phyloP scores from a whole-genome alignment of 2,797 vertebrate species.

The Lepilemur ruficaudatus region DNA sequence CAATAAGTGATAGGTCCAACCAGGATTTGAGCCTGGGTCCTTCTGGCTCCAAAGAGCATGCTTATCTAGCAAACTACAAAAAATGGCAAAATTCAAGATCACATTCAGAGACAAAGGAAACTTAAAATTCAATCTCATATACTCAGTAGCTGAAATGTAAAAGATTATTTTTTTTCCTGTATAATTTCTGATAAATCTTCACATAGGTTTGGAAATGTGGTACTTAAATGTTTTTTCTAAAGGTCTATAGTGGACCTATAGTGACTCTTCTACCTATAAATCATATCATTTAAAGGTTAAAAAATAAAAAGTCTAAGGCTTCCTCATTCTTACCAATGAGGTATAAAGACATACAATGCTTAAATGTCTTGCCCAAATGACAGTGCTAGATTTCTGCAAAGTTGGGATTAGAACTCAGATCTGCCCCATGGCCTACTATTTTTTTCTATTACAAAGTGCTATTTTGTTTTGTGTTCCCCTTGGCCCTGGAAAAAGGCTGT shows the following conservation, averaged over 20 bases:
- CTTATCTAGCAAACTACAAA: background rate
- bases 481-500: background rate
- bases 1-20: background rate
- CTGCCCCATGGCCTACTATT: background rate
- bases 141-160: background rate
- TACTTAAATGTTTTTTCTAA: background rate
- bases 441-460: background rate
- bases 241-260: background rate
- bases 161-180: background rate
- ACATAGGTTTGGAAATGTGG: background rate
- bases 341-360: background rate
- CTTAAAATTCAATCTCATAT: background rate
- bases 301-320: background rate
- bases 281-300: background rate
- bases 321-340: background rate
- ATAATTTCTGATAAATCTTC: background rate
- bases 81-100: conserved; percentile 7
- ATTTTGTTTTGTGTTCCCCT: background rate
- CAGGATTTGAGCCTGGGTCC: background rate
- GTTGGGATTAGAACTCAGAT: background rate
- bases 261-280: background rate
- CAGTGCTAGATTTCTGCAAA: background rate
- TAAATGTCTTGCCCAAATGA: background rate
- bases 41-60: background rate
- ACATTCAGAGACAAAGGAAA: background rate